Conservation (phyloP, 2,797 vertebrate genomes). For the Gymnoscopelus microlampas region DNA sequence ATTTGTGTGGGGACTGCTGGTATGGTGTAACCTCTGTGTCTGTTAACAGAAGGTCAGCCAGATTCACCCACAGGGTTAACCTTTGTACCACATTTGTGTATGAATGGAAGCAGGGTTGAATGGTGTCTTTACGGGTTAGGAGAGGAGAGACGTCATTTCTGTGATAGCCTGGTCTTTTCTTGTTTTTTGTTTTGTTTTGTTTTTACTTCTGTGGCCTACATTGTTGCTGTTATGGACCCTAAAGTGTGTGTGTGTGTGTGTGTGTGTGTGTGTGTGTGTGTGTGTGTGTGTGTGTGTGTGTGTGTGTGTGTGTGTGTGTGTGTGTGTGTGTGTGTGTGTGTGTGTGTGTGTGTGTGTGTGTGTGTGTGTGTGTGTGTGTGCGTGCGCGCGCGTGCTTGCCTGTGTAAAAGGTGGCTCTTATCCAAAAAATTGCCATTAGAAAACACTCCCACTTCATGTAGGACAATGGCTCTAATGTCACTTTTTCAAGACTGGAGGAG, state of each 20-base stretch:
- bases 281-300: slow-evolving; percentile 9
- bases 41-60: slow-evolving; percentile 57
- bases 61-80: slow-evolving; percentile 62
- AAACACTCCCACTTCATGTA: background rate
- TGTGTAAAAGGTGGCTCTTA: no score
- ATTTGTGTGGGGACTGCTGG: slow-evolving; percentile 10
- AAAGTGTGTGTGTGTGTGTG: slow-evolving; percentile 9
- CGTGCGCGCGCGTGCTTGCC: no score
- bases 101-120: slow-evolving; percentile 78
- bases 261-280: slow-evolving; percentile 15
- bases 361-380: no score
- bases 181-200: background rate
- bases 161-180: slow-evolving; percentile 25
- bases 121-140: slow-evolving; percentile 64
- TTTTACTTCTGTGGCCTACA: slow-evolving; percentile 14
- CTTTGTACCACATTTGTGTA: slow-evolving; percentile 75
- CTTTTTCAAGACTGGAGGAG: slow-evolving; percentile 2
- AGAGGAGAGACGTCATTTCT: slow-evolving; percentile 33
- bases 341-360: no score
- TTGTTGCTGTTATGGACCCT: slow-evolving; percentile 20
- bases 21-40: slow-evolving; percentile 32
- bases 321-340: background rate
- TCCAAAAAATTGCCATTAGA: slow-evolving; percentile 5
- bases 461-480: background rate
- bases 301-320: slow-evolving; percentile 14